A percentile compares a stretch with the other conserved stretches of the same genome.
Evolutionary conservation across 2,888 invertebrate species (phyloP).

Genomic region (Trachelus tabidus): DNA sequence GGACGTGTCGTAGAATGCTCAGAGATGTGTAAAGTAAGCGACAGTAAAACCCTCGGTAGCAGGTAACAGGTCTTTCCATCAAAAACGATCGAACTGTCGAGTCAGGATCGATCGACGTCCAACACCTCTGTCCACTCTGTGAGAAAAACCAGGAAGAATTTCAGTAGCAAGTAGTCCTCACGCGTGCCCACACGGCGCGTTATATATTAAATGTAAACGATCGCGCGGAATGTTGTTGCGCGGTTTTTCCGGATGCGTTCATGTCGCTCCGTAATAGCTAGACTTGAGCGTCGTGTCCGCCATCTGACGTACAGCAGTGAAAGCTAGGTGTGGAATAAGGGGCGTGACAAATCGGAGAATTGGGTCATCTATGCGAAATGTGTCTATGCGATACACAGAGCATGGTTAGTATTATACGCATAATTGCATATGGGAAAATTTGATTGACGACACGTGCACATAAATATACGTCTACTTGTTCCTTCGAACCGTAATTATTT

Average conservation of each 20-base stretch:
- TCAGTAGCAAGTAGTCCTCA: slow-evolving; percentile 19
- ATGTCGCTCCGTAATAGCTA: slow-evolving; percentile 20
- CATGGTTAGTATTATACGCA: neutral
- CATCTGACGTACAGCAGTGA: slow-evolving; percentile 48
- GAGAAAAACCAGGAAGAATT: slow-evolving; percentile 19
- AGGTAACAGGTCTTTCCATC: neutral
- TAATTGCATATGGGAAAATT: neutral
- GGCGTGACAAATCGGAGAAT: slow-evolving; percentile 56
- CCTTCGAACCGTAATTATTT: neutral
- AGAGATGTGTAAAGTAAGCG: neutral
- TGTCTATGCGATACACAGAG: neutral
- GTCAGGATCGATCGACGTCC: neutral
- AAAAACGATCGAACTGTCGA: neutral
- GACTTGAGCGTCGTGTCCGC: slow-evolving; percentile 31
- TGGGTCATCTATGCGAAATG: slow-evolving; percentile 45
- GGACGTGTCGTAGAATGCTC: neutral
- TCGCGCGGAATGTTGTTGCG: neutral
- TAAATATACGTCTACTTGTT: neutral
- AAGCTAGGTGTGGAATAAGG: slow-evolving; percentile 54
- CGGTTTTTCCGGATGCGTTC: slow-evolving; percentile 5
- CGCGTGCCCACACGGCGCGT: slow-evolving; percentile 16
- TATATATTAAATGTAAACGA: neutral
- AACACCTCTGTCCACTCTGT: neutral
- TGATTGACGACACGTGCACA: neutral
- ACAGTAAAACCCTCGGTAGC: neutral